phyloP scores from a whole-genome alignment of 23 tunicate genomes.

The Botrylloides violaceus region DNA sequence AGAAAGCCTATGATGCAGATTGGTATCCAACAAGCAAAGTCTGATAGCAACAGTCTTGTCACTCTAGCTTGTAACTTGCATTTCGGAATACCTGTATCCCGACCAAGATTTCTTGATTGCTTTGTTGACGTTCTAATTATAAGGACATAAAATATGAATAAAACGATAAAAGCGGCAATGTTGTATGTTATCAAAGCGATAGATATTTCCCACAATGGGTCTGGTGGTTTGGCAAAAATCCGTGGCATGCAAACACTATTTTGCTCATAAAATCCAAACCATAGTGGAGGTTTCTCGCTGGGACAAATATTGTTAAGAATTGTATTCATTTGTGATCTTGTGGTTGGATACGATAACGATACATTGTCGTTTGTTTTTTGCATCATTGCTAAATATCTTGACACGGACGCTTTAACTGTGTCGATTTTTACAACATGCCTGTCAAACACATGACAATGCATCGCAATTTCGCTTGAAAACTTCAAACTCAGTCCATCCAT shows the following conservation, averaged over 20 bases:
- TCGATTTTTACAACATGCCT: constrained; percentile 16
- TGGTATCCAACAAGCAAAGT: constrained; percentile 79
- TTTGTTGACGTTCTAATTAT: constrained; percentile 18
- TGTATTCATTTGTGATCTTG: not conserved
- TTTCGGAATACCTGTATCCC: constrained; percentile 8
- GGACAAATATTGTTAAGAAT: constrained; percentile 11
- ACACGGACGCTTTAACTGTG: not conserved
- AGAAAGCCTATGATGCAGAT: constrained; percentile 45
- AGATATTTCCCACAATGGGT: constrained; percentile 39
- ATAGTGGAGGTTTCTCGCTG: not conserved
- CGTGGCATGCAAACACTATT: constrained; percentile 64
- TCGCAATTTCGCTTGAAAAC: constrained; percentile 17
- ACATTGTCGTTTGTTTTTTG: not conserved
- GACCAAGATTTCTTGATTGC: not conserved
- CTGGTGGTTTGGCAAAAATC: constrained; percentile 21
- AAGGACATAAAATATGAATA: constrained; percentile 38
- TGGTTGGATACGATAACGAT: not conserved
- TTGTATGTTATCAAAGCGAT: constrained; percentile 26
- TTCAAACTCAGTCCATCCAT: not conserved
- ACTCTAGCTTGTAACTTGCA: constrained; percentile 60
- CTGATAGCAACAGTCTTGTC: constrained; percentile 49
- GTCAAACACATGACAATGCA: constrained; percentile 22
- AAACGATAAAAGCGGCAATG: constrained; percentile 31
- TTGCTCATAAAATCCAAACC: constrained; percentile 45
- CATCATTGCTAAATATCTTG: not conserved